phyloP scores from a whole-genome alignment of 1,140 invertebrate genomes.

The Octopus sinensis region DNA sequence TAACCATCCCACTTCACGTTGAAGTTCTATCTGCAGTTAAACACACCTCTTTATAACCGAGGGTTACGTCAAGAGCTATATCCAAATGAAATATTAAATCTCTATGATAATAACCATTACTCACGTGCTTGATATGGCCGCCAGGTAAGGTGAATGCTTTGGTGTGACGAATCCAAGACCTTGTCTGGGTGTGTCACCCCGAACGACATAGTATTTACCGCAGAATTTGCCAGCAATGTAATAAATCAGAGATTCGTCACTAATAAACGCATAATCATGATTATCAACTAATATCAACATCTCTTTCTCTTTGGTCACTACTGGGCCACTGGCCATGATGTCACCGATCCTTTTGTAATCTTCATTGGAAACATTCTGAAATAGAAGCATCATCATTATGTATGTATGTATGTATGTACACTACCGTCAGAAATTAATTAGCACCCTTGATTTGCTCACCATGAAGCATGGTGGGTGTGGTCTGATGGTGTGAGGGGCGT shows the following conservation, averaged over 20 bases:
- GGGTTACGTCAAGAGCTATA: too few relatives aligned
- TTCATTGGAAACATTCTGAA: background rate
- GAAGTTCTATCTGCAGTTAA: too few relatives aligned
- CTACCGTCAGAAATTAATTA: too few relatives aligned
- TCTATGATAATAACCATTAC: too few relatives aligned
- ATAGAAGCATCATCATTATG: background rate
- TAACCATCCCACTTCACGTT: too few relatives aligned
- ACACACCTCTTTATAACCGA: too few relatives aligned
- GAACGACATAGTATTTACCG: background rate
- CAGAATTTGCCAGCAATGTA: background rate
- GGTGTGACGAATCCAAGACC: background rate
- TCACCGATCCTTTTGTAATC: background rate
- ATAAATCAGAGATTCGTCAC: background rate
- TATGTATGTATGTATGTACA: too few relatives aligned
- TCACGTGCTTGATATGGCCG: background rate
- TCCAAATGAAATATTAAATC: too few relatives aligned
- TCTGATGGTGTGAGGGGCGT: too few relatives aligned
- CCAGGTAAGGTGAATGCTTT: background rate
- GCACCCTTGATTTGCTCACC: too few relatives aligned
- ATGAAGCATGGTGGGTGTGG: too few relatives aligned
- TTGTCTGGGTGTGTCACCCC: background rate
- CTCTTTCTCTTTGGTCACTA: background rate
- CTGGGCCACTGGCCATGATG: background rate
- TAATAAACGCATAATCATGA: background rate
- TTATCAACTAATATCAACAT: background rate